phyloP scores from a whole-genome alignment of 1,140 invertebrate genomes.

The Dendroctonus ponderosae region DNA sequence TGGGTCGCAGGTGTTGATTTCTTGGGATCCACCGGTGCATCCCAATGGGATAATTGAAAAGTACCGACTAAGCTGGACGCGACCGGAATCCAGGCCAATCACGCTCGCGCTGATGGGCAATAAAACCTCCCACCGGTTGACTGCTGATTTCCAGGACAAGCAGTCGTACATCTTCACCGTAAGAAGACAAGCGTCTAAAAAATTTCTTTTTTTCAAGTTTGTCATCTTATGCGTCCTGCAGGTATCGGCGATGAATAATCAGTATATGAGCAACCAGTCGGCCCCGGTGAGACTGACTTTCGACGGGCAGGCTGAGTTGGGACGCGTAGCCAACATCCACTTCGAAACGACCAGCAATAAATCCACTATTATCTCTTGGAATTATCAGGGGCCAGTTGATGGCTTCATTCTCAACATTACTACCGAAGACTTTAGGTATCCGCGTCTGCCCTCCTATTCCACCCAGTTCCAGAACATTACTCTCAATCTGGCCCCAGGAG shows the following conservation, averaged over 20 bases:
- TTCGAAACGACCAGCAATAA: constrained; percentile 50
- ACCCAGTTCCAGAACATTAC: constrained; percentile 49
- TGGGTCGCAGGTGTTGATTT: constrained; percentile 62
- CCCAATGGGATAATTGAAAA: constrained; percentile 63
- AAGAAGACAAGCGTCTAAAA: constrained; percentile 39
- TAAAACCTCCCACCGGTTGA: constrained; percentile 56
- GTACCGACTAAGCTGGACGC: constrained; percentile 62
- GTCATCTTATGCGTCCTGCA: constrained; percentile 42
- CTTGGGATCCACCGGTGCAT: constrained; percentile 64
- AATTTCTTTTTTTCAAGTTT: background rate
- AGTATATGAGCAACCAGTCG: constrained; percentile 60
- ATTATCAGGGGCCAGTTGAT: constrained; percentile 57
- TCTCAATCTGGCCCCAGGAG: constrained; percentile 58
- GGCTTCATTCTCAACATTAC: constrained; percentile 60
- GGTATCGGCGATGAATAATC: constrained; percentile 66
- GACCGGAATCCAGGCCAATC: constrained; percentile 37
- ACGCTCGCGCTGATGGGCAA: constrained; percentile 41
- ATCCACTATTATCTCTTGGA: constrained; percentile 62
- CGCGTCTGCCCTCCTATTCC: constrained; percentile 47
- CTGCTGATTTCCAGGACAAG: constrained; percentile 60
- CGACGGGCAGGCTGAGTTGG: constrained; percentile 61
- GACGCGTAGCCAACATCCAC: constrained; percentile 45
- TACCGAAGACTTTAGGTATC: constrained; percentile 54
- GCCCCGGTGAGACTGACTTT: constrained; percentile 58
- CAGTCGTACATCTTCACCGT: constrained; percentile 75